phyloP scores from a whole-genome alignment of 2,888 invertebrate genomes.

The Spodoptera picta region DNA sequence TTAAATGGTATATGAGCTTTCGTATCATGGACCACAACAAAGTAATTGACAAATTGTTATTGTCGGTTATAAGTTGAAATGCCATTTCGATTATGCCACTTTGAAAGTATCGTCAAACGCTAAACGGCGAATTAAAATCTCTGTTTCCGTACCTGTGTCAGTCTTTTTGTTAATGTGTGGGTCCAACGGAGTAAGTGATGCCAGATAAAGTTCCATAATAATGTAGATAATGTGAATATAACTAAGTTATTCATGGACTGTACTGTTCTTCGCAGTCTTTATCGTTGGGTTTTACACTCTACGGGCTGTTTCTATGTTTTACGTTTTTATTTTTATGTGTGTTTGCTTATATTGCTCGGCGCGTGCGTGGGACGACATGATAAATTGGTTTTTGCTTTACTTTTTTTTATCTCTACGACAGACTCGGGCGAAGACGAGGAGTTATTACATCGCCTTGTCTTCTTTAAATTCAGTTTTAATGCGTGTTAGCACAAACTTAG shows the following conservation, averaged over 20 bases:
- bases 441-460: constrained; percentile 77
- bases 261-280: constrained; percentile 79
- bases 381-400: constrained; percentile 84
- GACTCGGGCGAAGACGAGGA: constrained; percentile 79
- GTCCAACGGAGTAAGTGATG: constrained; percentile 78
- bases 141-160: constrained; percentile 66
- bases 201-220: constrained; percentile 86
- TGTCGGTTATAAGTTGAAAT: constrained; percentile 45
- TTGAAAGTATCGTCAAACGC: constrained; percentile 58
- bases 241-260: constrained; percentile 86
- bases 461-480: constrained; percentile 70
- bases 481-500: constrained; percentile 65
- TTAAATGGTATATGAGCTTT: constrained; percentile 36
- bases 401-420: constrained; percentile 79
- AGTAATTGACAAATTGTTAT: constrained; percentile 47
- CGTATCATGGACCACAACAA: constrained; percentile 30
- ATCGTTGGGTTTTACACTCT: constrained; percentile 88
- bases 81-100: too few relatives aligned
- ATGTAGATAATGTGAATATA: constrained; percentile 89
- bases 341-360: constrained; percentile 81
- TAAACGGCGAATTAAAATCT: constrained; percentile 77
- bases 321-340: constrained; percentile 78
- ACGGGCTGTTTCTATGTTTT: constrained; percentile 78
- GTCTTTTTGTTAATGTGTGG: constrained; percentile 72
- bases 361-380: constrained; percentile 85